phyloP scores from a whole-genome alignment of 2,113 vertebrate genomes.

The Malurus melanocephalus region DNA sequence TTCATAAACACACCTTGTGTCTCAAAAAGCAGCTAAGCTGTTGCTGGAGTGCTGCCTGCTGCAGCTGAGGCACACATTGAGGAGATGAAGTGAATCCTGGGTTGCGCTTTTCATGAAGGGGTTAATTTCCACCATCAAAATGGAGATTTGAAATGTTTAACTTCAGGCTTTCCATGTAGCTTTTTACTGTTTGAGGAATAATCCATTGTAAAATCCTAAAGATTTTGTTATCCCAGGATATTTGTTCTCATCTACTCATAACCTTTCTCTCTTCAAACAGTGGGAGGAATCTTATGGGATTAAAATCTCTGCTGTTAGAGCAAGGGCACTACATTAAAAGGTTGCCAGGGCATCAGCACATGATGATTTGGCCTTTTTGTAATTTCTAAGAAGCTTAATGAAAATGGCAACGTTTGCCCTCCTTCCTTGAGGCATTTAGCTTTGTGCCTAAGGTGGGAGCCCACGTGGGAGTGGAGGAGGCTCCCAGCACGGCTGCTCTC shows the following conservation, averaged over 20 bases:
- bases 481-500: neutral
- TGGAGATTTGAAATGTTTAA: neutral
- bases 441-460: neutral
- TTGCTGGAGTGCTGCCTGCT: neutral
- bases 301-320: neutral
- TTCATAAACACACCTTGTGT: neutral
- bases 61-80: neutral
- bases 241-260: conserved; percentile 19
- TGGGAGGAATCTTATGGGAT: neutral
- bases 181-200: conserved; percentile 24
- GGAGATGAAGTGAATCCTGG: neutral
- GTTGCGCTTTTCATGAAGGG: neutral
- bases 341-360: conserved; percentile 25
- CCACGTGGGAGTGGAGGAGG: neutral
- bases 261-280: conserved; percentile 44
- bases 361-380: conserved; percentile 32
- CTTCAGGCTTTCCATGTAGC: neutral
- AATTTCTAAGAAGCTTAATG: conserved; percentile 26
- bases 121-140: neutral
- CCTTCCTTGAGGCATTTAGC: conserved; percentile 13
- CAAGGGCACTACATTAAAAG: neutral
- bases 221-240: conserved; percentile 2
- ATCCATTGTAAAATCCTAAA: conserved; percentile 23
- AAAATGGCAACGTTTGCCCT: conserved; percentile 12
- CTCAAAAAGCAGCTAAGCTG: neutral